Base-by-base conservation (phyloP, 2,888 invertebrate species). In the Papilio protenor region DNA sequence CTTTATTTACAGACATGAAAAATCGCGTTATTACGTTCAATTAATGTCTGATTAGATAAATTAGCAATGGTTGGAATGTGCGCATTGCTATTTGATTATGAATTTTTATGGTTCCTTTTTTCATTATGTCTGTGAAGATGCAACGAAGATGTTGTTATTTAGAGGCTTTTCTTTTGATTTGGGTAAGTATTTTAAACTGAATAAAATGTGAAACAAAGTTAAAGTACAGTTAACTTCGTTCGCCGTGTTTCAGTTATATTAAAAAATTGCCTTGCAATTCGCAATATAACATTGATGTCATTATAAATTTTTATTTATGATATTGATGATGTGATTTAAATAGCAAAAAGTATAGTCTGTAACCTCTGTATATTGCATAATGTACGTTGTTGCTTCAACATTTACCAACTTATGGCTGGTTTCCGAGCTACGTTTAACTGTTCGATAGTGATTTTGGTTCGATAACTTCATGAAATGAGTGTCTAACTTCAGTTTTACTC, bases 91-190 rank as follows among this genome's bases (percentile, higher is more conserved):
- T 40, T 40, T 11, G 11, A 66, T 66, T 66, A 40, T 66, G 40
- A 66, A 66, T 59, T 66, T 66, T 66, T 40, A 66, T 40, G n/a
- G 66, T n/a, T 66, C 18, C 1, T 1, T 16, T 18, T n/a, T 14
- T 66, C n/a, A 64, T 64, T 64, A 16, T n/a, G n/a, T 66, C 40
- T n/a, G 40, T 64, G n/a, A 66, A 66, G 40, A 66, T 66, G 66
- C 33, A 40, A 40, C 66, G 40, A 18, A 66, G 40, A 40, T 66
- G 66, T 64, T 64, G 33, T 11, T 40, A 66, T 66, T 66, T 40
- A 66, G 66, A 40, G 2, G 2, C 40, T 40, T 18, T 40, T 66
- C 11, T 66, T 33, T 40, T 66, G 10, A n/a, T 66, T 66, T 66
- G 8, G 40, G 66, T 66, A 66, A 66, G 66, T 18, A 14, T 66